phyloP scores from a whole-genome alignment of 1,140 invertebrate species.

The Condylostylus longicornis region DNA sequence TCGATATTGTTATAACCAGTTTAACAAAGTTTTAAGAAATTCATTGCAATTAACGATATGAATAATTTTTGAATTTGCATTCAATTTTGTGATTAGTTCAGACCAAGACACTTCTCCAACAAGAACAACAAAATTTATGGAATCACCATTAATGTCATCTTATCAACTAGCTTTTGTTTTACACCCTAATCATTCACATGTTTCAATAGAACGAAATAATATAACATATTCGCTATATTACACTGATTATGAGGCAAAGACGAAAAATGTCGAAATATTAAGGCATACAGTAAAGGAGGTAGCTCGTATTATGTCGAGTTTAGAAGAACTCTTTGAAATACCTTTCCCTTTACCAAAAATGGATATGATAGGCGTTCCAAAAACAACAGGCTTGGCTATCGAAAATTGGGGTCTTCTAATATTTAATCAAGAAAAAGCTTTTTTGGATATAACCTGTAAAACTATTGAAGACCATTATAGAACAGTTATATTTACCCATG shows the following conservation, averaged over 20 bases:
- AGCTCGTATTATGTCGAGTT: no score
- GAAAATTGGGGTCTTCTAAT: constrained; percentile 73
- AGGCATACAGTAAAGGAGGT: constrained; percentile 38
- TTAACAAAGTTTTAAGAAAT: no score
- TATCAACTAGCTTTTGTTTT: constrained; percentile 62
- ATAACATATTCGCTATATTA: constrained; percentile 35
- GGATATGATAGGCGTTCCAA: constrained; percentile 58
- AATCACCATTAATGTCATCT: constrained; percentile 52
- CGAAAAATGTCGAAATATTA: no score
- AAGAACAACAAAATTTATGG: constrained; percentile 33
- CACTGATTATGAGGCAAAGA: constrained; percentile 38
- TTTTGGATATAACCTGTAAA: no score
- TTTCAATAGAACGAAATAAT: constrained; percentile 17
- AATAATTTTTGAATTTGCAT: no score
- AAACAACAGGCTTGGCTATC: constrained; percentile 64
- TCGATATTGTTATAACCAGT: no score
- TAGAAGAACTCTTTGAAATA: constrained; percentile 37
- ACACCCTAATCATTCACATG: constrained; percentile 41
- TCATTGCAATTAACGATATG: no score
- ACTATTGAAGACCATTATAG: constrained; percentile 13
- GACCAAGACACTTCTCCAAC: no score
- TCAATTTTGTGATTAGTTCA: no score
- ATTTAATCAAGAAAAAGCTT: constrained; percentile 36
- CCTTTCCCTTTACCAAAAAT: constrained; percentile 37
- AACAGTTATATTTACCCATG: constrained; percentile 40